A percentile compares a stretch with the other conserved stretches of the same genome.
phyloP scores from a whole-genome alignment of 1,140 invertebrate genomes.

The Scaptomyza graminum region DNA sequence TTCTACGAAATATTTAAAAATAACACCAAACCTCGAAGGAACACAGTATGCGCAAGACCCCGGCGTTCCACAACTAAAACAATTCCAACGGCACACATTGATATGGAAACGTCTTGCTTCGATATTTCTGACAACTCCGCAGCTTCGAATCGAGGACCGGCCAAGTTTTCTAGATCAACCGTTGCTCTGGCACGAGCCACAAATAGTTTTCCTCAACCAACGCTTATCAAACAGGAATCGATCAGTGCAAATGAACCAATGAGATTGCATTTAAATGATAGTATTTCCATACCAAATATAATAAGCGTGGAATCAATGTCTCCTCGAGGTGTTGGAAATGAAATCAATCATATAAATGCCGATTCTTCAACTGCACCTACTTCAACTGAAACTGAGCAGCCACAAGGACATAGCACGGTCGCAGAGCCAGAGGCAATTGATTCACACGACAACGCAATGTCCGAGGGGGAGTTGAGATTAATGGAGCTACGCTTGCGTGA shows the following conservation, averaged over 20 bases:
- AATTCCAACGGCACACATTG: background rate
- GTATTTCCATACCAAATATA: background rate
- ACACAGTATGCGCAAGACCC: background rate
- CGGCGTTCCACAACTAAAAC: too few relatives aligned
- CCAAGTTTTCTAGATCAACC: background rate
- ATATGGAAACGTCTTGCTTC: background rate
- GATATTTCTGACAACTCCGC: background rate
- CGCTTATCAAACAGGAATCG: background rate
- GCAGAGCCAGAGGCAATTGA: background rate
- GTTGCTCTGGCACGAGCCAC: background rate
- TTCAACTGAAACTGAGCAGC: background rate
- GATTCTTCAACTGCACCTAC: background rate
- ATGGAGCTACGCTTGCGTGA: slow-evolving; percentile 12
- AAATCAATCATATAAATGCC: background rate
- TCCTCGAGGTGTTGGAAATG: background rate
- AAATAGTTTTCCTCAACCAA: background rate
- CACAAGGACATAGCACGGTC: background rate
- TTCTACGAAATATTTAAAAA: background rate
- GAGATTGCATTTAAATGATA: background rate
- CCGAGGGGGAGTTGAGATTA: background rate
- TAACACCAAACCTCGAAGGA: background rate
- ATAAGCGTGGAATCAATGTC: too few relatives aligned
- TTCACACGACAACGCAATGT: background rate
- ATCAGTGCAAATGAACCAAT: background rate
- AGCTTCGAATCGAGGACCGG: background rate